phyloP scores from a whole-genome alignment of 2,113 vertebrate species.

The Hyaena hyaena region DNA sequence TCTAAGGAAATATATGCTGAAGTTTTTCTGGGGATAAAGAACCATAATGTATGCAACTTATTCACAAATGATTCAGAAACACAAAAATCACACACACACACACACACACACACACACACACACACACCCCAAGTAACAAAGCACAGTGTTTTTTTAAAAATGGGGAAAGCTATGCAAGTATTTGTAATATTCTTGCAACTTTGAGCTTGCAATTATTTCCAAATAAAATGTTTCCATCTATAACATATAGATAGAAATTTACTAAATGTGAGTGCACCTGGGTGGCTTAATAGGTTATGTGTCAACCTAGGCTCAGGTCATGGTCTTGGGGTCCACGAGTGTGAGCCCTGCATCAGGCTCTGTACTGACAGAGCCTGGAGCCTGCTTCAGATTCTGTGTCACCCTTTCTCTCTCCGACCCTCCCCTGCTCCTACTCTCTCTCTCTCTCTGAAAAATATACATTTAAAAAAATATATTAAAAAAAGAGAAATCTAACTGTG shows the following conservation, averaged over 20 bases:
- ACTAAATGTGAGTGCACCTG: neutral
- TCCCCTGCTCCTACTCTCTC: too few species aligned
- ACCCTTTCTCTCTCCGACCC: too few species aligned
- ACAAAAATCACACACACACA: neutral
- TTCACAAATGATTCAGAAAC: neutral
- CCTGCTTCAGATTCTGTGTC: too few species aligned
- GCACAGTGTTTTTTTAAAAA: neutral
- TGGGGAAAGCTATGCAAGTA: neutral
- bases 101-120: accelerated
- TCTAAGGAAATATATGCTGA: neutral
- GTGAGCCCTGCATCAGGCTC: too few species aligned
- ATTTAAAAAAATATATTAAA: too few species aligned
- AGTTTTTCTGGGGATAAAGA: neutral
- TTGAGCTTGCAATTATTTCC: neutral
- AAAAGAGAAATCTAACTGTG: neutral
- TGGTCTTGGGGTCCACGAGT: too few species aligned
- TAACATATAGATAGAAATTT: neutral
- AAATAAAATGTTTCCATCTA: neutral
- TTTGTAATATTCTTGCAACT: neutral
- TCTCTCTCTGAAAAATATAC: too few species aligned
- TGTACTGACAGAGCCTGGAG: too few species aligned
- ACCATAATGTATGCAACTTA: neutral
- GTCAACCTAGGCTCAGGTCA: too few species aligned
- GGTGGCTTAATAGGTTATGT: too few species aligned
- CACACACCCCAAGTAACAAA: neutral